These are phyloP conservation scores for Ataeniobius toweri DNA, from an alignment of 2,797 vertebrate species.

Conservation along the genomic window DNA sequence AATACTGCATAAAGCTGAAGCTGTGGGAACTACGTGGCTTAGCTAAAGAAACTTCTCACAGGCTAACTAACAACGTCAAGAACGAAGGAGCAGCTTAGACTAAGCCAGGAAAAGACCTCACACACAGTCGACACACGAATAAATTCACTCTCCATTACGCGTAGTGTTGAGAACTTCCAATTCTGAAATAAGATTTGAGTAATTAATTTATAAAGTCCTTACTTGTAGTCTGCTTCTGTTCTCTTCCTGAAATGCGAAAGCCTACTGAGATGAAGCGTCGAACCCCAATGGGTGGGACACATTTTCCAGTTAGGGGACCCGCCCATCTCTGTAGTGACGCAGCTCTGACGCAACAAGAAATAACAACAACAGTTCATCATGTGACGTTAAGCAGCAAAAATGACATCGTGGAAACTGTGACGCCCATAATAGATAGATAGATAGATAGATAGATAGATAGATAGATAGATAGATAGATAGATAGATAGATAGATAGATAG, in stretches of 20 bases:
- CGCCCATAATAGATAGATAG: too few relatives aligned
- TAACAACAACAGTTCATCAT: not conserved
- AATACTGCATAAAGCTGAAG: not conserved
- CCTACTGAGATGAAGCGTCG: conserved; percentile 1
- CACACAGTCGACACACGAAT: not conserved
- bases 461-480: too few relatives aligned
- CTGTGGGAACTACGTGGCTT: not conserved
- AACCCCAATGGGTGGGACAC: conserved; percentile 63
- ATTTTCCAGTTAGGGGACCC: conserved; percentile 58
- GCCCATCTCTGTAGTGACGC: conserved; percentile 27
- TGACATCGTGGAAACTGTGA: not conserved
- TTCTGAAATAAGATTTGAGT: not conserved
- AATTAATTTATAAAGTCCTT: conserved; percentile 39
- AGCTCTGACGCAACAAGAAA: conserved; percentile 10
- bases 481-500: too few relatives aligned
- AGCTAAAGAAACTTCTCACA: conserved; percentile 6
- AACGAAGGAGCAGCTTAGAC: not conserved
- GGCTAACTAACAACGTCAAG: not conserved
- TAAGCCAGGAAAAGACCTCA: not conserved
- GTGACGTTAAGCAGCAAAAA: not conserved
- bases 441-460: too few relatives aligned
- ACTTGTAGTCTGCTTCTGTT: conserved; percentile 34
- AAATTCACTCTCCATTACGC: not conserved
- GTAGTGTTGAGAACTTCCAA: too few relatives aligned
- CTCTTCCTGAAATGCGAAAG: conserved; percentile 35